Conservation (phyloP, 2,888 invertebrate species). For the Eulithis testata region DNA sequence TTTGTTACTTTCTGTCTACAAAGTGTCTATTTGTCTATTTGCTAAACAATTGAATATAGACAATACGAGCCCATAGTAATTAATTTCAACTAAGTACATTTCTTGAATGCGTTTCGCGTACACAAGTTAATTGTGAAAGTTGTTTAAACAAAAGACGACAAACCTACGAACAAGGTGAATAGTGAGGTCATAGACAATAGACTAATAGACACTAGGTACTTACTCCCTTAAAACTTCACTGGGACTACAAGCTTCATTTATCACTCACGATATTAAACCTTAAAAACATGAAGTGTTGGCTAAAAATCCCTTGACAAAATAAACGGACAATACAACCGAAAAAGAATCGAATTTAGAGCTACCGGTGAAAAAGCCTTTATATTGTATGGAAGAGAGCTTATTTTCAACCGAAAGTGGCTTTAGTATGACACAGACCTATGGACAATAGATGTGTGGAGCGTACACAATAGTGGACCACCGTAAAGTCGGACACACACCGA, state of each 20-base stretch:
- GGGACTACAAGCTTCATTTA: background rate
- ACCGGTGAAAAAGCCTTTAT: background rate
- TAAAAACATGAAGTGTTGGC: background rate
- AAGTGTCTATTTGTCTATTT: conserved; percentile 18
- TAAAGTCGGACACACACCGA: conserved; percentile 63
- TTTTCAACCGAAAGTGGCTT: background rate
- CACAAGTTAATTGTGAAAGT: conserved; percentile 77
- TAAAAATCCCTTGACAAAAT: background rate
- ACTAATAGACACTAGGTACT: background rate
- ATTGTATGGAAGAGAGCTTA: background rate
- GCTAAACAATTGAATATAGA: conserved; percentile 23
- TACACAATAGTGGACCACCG: conserved; percentile 65
- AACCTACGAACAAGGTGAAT: conserved; percentile 50
- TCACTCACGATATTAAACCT: background rate
- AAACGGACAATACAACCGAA: background rate
- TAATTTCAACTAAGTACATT: conserved; percentile 22
- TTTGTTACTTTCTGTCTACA: conserved; percentile 13
- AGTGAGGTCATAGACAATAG: conserved; percentile 49
- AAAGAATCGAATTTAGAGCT: background rate
- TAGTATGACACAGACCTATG: conserved; percentile 26
- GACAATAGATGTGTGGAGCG: conserved; percentile 50
- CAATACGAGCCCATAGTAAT: conserved; percentile 16
- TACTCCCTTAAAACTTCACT: background rate
- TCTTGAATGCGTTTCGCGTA: conserved; percentile 51
- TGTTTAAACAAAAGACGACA: conserved; percentile 69